Conservation (phyloP, 2,113 vertebrate species). For the Thunnus thynnus region DNA sequence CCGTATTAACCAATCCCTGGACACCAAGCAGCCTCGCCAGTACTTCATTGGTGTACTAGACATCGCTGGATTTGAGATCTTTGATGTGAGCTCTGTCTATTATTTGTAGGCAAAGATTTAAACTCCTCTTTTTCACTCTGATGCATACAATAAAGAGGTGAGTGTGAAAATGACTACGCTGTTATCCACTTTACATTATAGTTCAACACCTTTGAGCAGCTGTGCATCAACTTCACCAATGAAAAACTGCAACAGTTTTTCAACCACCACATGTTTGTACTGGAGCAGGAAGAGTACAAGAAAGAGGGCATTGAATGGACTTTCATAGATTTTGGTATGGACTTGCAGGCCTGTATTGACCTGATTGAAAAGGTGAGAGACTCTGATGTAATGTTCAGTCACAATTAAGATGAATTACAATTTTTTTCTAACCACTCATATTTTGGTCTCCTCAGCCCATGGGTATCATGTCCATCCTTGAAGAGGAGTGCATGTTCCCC, state of each 20-base stretch:
- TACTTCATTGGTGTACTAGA: slow-evolving; percentile 87
- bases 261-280: slow-evolving; percentile 85
- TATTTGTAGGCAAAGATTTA: background rate
- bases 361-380: slow-evolving; percentile 88
- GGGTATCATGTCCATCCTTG: slow-evolving; percentile 89
- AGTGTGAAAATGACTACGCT: no score
- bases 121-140: no score
- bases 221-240: slow-evolving; percentile 89
- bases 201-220: slow-evolving; percentile 84
- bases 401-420: background rate
- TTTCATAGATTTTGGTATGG: slow-evolving; percentile 90
- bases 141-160: no score
- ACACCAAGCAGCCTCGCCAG: slow-evolving; percentile 84
- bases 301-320: slow-evolving; percentile 83
- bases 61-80: slow-evolving; percentile 87
- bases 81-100: slow-evolving; percentile 71
- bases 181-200: background rate
- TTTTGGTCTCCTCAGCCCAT: slow-evolving; percentile 77
- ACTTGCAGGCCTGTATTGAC: slow-evolving; percentile 89
- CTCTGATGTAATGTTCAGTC: background rate
- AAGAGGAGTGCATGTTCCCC: slow-evolving; percentile 88
- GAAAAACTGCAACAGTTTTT: slow-evolving; percentile 89
- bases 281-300: slow-evolving; percentile 86
- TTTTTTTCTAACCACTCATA: background rate
- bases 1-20: slow-evolving; percentile 85